phyloP scores from a whole-genome alignment of 2,113 vertebrate species.

The Lepidothrix coronata region DNA sequence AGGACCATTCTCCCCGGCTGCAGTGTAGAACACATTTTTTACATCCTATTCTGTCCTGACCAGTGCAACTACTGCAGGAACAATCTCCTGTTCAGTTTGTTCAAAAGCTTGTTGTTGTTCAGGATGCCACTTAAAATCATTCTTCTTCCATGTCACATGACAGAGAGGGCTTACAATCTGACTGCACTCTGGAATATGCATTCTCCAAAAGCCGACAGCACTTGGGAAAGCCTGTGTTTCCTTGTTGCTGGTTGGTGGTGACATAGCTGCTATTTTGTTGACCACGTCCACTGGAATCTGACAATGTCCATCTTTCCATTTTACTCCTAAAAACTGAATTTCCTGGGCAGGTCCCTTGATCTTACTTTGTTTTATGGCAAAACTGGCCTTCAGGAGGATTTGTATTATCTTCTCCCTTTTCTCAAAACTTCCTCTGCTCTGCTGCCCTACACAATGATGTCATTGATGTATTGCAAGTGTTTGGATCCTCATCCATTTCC shows the following conservation, averaged over 20 bases:
- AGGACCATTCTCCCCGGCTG: background rate
- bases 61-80: background rate
- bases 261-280: background rate
- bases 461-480: background rate
- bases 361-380: background rate
- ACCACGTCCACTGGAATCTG: background rate
- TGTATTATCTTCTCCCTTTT: background rate
- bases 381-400: background rate
- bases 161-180: too few relatives aligned
- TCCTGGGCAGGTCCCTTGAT: background rate
- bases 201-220: background rate
- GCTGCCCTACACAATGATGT: background rate
- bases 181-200: too few relatives aligned
- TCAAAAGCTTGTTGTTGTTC: background rate
- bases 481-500: background rate
- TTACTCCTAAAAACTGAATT: background rate
- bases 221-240: background rate
- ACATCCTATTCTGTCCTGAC: background rate
- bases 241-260: background rate
- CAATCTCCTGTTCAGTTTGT: too few relatives aligned
- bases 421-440: background rate
- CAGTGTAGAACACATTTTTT: background rate
- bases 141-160: background rate
- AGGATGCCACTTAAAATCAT: background rate
- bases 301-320: background rate